Percentiles rank a stretch among this genome's conserved stretches.
phyloP scores from a whole-genome alignment of 2,888 invertebrate species.

The Eupithecia inturbata region DNA sequence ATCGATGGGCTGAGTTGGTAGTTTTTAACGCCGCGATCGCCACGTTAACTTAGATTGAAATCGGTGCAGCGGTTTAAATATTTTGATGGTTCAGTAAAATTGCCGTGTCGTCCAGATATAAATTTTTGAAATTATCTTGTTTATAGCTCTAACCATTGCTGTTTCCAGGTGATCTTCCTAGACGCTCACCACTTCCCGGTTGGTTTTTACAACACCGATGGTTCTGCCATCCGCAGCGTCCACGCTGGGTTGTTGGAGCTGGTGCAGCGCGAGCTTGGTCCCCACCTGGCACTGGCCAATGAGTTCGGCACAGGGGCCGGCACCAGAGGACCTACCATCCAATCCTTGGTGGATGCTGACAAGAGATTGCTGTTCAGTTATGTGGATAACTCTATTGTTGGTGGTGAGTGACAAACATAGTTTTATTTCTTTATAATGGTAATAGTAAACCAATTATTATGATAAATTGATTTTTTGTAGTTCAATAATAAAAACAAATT shows the following conservation, averaged over 20 bases:
- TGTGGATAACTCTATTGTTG: slow-evolving; percentile 76
- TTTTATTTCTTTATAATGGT: not conserved
- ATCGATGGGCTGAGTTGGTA: too few relatives aligned
- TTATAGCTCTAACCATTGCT: not conserved
- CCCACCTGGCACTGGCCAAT: slow-evolving; percentile 78
- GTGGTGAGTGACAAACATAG: slow-evolving; percentile 56
- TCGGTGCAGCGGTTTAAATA: not conserved
- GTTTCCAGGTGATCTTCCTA: slow-evolving; percentile 86
- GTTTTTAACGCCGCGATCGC: too few relatives aligned
- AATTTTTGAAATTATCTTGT: not conserved
- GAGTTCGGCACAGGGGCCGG: slow-evolving; percentile 70
- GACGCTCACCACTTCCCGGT: slow-evolving; percentile 93
- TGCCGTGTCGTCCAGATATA: too few relatives aligned
- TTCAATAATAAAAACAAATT: too few relatives aligned
- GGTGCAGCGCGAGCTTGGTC: slow-evolving; percentile 82
- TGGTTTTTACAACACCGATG: slow-evolving; percentile 81
- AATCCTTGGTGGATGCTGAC: slow-evolving; percentile 73
- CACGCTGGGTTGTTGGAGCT: slow-evolving; percentile 84
- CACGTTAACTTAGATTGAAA: not conserved
- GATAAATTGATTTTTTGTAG: too few relatives aligned
- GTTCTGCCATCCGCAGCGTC: slow-evolving; percentile 73
- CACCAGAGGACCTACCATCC: slow-evolving; percentile 75
- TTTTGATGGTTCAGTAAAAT: too few relatives aligned
- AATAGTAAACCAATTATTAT: too few relatives aligned
- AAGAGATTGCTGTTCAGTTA: slow-evolving; percentile 83